Evolutionary conservation across 2,888 invertebrate genomes (phyloP).

Genomic region (Plagodis dolabraria): DNA sequence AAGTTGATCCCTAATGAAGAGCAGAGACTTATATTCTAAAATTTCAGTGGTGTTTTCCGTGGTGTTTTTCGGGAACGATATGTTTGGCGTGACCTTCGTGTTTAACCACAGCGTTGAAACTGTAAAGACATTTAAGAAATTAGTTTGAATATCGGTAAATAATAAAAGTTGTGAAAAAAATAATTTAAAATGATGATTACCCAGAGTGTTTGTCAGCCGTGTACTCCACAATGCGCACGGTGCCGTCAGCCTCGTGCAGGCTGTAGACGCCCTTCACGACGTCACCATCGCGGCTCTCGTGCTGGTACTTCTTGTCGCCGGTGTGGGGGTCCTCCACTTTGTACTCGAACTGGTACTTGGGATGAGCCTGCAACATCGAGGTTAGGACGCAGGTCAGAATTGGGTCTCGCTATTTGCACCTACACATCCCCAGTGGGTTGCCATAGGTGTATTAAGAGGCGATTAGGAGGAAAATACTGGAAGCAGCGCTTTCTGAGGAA

Average conservation of each 20-base stretch:
- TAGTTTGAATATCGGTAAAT: neutral
- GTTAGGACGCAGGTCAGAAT: neutral
- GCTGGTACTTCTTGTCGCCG: slow-evolving; percentile 83
- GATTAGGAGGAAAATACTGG: too few species aligned
- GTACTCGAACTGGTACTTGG: slow-evolving; percentile 47
- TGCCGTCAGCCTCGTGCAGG: slow-evolving; percentile 77
- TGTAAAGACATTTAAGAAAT: slow-evolving; percentile 13
- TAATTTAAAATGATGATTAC: slow-evolving; percentile 2
- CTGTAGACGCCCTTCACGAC: slow-evolving; percentile 62
- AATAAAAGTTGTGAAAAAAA: too few species aligned
- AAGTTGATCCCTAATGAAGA: neutral
- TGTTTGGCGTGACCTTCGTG: slow-evolving; percentile 42
- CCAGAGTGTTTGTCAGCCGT: slow-evolving; percentile 61
- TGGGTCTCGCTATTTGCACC: neutral
- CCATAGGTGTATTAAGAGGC: too few species aligned
- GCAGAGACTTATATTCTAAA: neutral
- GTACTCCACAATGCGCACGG: slow-evolving; percentile 77
- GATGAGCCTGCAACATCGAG: slow-evolving; percentile 4
- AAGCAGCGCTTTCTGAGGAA: too few species aligned
- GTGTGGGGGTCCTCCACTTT: slow-evolving; percentile 80
- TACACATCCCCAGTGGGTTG: neutral
- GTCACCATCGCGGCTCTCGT: slow-evolving; percentile 76
- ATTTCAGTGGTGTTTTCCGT: slow-evolving; percentile 22
- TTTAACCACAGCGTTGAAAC: slow-evolving; percentile 45
- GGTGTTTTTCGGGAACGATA: slow-evolving; percentile 37